Conservation (phyloP, 2,113 vertebrate genomes). For the Zapus hudsonius region DNA sequence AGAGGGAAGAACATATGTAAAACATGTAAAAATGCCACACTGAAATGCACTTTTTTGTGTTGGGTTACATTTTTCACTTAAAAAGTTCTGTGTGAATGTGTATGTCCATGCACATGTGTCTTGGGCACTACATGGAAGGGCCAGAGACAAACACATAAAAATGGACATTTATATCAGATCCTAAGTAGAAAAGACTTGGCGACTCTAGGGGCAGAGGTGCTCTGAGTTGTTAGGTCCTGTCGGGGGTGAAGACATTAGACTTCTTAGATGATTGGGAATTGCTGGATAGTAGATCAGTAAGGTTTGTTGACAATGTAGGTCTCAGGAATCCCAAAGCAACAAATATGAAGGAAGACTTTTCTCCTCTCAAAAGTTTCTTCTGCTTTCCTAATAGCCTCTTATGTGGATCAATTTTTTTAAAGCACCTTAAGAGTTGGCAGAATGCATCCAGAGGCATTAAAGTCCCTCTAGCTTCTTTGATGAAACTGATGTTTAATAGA, state of each 20-base stretch:
- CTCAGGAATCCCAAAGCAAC: conserved; percentile 33
- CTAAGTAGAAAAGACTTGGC: background rate
- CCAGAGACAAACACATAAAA: conserved; percentile 19
- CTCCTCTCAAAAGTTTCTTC: background rate
- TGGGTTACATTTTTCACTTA: background rate
- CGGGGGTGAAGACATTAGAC: background rate
- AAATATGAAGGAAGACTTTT: conserved; percentile 27
- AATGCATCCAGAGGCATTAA: conserved; percentile 47
- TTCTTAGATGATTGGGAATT: conserved; percentile 25
- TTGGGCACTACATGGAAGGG: background rate
- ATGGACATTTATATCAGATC: conserved; percentile 3
- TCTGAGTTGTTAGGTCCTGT: background rate
- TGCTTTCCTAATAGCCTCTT: conserved; percentile 38
- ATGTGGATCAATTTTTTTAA: conserved; percentile 48
- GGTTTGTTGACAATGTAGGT: background rate
- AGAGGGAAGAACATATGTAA: background rate
- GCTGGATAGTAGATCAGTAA: background rate
- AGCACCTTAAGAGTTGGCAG: background rate
- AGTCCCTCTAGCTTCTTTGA: conserved; percentile 14
- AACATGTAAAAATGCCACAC: background rate
- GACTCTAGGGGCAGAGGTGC: background rate
- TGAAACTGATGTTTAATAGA: conserved; percentile 41
- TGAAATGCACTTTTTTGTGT: background rate
- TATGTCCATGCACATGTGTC: too few relatives aligned
- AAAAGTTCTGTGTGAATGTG: background rate